Base-by-base conservation (phyloP, 2,797 vertebrate species). In the Sebastiscus tertius region DNA sequence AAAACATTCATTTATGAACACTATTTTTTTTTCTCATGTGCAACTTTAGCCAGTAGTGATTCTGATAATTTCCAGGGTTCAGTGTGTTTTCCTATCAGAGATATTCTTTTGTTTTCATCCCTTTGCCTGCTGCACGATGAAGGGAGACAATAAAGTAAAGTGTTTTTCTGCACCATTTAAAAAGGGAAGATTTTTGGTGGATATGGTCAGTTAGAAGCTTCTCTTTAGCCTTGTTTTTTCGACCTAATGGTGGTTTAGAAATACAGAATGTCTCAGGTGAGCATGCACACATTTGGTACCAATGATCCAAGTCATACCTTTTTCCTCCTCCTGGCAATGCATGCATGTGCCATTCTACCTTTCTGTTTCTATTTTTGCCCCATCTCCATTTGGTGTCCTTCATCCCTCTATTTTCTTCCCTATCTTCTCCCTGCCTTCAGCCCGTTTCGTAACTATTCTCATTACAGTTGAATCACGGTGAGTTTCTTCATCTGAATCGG, bases 381-480 rank as follows among this genome's bases (percentile, higher is more conserved):
- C 31, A 52, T 54, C 26, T 62, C 61, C 24, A 58, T 66, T 63
- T 27, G 14, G 59, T 69, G 36, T 33, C 18, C 6, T 20, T 52
- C 34, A 72, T 58, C 49, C 22, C 1, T 61, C 27, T 20, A 22
- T 72, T 54, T 49, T 70, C 27, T 16, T n/a, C 14, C 18, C 11
- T 2, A 39, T 42, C n/a, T 42, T 60, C 46, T 52, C 55, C 54
- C 58, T 24, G 4, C 46, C 34, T 27, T 66, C 68, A 61, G 75
- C n/a, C 58, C 20, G n/a, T 39, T 49, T 82, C 60, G 66, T 66
- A 78, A 77, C 64, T 74, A 33, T 75, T 65, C 31, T 80, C 79
- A 75, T 86, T 67, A 77, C 55, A 75, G n/a, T 67, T 66, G 29
- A 83, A 75, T 80, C 81, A 46, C 71, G 34, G 16, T 42, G 58